Evolutionary conservation across 2,888 invertebrate species (phyloP).

Genomic region (Scaptomyza polygonia): DNA sequence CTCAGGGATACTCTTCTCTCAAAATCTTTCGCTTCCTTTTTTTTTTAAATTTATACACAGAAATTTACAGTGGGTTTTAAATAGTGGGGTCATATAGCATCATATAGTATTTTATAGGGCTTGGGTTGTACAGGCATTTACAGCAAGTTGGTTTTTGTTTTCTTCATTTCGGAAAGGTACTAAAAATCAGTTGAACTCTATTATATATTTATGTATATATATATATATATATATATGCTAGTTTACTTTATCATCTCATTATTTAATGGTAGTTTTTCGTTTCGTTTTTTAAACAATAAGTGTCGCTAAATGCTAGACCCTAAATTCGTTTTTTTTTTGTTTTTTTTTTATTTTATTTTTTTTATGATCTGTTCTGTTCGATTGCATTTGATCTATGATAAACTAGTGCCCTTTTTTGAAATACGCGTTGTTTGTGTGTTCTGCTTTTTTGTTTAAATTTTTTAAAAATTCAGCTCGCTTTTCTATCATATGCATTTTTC

Average conservation of each 20-base stretch:
- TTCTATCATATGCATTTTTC: slow-evolving; percentile 57
- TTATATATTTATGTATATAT: slow-evolving; percentile 26
- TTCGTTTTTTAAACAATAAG: slow-evolving; percentile 76
- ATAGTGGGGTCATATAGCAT: slow-evolving; percentile 30
- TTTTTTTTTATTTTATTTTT: slow-evolving; percentile 23
- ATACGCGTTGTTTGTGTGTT: slow-evolving; percentile 2
- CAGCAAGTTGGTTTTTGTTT: slow-evolving; percentile 48
- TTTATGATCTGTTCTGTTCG: slow-evolving; percentile 42
- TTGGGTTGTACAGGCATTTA: slow-evolving; percentile 71
- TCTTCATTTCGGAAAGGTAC: slow-evolving; percentile 68
- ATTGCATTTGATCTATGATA: slow-evolving; percentile 59
- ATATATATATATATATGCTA: slow-evolving; percentile 39
- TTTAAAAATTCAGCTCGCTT: slow-evolving; percentile 74
- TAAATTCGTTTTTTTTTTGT: slow-evolving; percentile 74
- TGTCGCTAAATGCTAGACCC: slow-evolving; percentile 77
- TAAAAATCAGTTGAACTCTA: slow-evolving; percentile 78
- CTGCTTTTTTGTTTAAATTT: slow-evolving; percentile 7
- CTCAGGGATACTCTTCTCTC: slow-evolving; percentile 47
- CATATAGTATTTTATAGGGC: slow-evolving; percentile 17
- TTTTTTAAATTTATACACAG: slow-evolving; percentile 77
- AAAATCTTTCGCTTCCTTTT: no score
- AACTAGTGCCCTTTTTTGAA: slow-evolving; percentile 45
- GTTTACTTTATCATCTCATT: slow-evolving; percentile 43
- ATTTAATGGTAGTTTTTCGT: slow-evolving; percentile 33
- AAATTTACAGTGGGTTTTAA: slow-evolving; percentile 77